These are phyloP conservation scores for Bradypodion pumilum DNA, from an alignment of 2,797 vertebrate genomes.

Conservation along the genomic window DNA sequence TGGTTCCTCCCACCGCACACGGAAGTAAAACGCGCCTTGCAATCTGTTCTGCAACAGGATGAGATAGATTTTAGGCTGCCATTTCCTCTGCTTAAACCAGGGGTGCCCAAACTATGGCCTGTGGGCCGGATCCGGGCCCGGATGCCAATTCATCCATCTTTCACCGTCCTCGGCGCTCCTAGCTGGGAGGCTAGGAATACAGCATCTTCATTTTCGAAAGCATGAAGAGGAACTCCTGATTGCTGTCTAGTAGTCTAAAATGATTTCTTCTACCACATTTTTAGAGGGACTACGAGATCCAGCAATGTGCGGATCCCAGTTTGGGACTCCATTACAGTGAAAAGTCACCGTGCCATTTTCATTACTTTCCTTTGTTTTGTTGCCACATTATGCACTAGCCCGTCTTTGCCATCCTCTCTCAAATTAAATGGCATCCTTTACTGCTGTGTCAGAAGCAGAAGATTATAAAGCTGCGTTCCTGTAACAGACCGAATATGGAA, in stretches of 20 bases:
- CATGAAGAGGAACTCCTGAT: background rate
- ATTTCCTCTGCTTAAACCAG: too few species aligned
- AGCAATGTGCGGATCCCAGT: too few species aligned
- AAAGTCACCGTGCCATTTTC: constrained; percentile 40
- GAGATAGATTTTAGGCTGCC: too few species aligned
- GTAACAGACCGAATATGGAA: constrained; percentile 75
- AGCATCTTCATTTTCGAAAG: background rate
- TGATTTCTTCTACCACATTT: background rate
- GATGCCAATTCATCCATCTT: too few species aligned
- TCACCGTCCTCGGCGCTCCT: too few species aligned
- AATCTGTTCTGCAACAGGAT: too few species aligned
- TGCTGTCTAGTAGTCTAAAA: background rate
- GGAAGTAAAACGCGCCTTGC: too few species aligned
- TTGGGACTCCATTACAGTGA: too few species aligned
- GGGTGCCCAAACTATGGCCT: too few species aligned
- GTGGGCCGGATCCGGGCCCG: too few species aligned
- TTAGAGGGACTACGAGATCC: background rate
- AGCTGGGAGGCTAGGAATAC: background rate
- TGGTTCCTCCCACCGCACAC: too few species aligned
- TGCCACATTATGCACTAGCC: constrained; percentile 34
- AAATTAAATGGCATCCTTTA: constrained; percentile 58
- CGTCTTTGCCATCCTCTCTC: constrained; percentile 46
- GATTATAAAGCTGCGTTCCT: constrained; percentile 70
- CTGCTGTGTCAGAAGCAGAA: constrained; percentile 65
- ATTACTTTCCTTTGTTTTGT: constrained; percentile 49